Evolutionary conservation across 2,113 vertebrate species (phyloP), one percentile per base, ranked within the genome.

Genomic region (Jaculus jaculus): DNA sequence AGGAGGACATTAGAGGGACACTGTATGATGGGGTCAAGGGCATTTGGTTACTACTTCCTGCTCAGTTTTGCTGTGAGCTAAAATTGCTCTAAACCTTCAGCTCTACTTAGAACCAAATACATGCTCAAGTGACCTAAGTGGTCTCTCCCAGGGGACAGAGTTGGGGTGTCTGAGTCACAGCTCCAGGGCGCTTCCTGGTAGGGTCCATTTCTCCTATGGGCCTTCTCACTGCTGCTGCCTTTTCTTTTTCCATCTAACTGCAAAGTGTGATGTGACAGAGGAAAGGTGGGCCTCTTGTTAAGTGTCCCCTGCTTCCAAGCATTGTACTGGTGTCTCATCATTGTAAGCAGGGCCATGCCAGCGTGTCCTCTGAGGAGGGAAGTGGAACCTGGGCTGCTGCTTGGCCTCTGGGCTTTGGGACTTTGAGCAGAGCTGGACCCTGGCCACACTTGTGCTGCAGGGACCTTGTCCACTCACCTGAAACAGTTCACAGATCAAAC

Each of bases 31-130:
- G 4, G 68, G 23, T 61, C 16, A 12, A 17, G 37, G 9, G n/a
- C 2, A 2, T 0, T 0, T 5, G 58, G 37, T 12, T 12, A 23
- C 7, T 3, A 18, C 15, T 47, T 18, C 37, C 66, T 34, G n/a
- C 68, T 72, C 17, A 18, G 7, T 37, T 39, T 58, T 60, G 24
- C 51, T 60, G 51, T 39, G 24, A 16, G 8, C n/a, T 16, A 58
- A 28, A 71, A 34, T 42, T 26, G 28, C 15, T 6, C 65, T 26
- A 21, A 30, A 42, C 34, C 32, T 34, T 20, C 30, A 3, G 23
- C 58, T 80, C 58, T 4, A 39, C 34, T 63, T 63, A 63, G 17
- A 65, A 32, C 37, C 4, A 61, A 34, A 23, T 23, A 32, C 54
- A 26, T 24, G 17, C 47, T 23, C 71, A 21, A 9, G 13, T 54